phyloP scores from a whole-genome alignment of 2,888 invertebrate genomes.

The Zhengitettix transpicula region DNA sequence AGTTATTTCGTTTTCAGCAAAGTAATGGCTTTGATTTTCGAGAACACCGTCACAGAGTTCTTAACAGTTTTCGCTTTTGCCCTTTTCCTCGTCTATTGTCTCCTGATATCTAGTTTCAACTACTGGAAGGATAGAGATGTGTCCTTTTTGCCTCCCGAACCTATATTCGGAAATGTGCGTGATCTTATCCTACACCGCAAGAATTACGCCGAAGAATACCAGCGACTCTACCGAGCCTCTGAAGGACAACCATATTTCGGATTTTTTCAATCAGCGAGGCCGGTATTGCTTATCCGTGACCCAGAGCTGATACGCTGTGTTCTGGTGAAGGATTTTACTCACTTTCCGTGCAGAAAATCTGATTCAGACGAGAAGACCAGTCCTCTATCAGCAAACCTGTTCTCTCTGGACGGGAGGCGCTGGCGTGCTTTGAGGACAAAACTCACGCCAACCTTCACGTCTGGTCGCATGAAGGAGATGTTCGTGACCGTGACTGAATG shows the following conservation, averaged over 20 bases:
- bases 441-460: too few species aligned
- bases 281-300: slow-evolving; percentile 3
- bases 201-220: background rate
- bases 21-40: too few species aligned
- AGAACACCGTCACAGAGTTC: too few species aligned
- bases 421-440: too few species aligned
- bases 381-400: too few species aligned
- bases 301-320: slow-evolving; percentile 3
- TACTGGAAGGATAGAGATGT: background rate
- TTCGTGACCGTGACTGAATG: too few species aligned
- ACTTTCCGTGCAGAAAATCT: background rate
- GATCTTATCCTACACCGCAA: background rate
- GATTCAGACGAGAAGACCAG: too few species aligned
- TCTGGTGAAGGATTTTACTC: slow-evolving; percentile 2
- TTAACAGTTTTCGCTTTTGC: too few species aligned
- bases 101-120: background rate
- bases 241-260: background rate
- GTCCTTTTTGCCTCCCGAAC: background rate
- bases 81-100: background rate
- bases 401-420: too few species aligned
- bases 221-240: background rate
- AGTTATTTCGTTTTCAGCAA: too few species aligned
- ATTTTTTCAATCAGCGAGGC: slow-evolving; percentile 1
- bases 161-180: background rate
- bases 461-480: too few species aligned